phyloP scores from a whole-genome alignment of 2,888 invertebrate species.

The Lysandra coridon region DNA sequence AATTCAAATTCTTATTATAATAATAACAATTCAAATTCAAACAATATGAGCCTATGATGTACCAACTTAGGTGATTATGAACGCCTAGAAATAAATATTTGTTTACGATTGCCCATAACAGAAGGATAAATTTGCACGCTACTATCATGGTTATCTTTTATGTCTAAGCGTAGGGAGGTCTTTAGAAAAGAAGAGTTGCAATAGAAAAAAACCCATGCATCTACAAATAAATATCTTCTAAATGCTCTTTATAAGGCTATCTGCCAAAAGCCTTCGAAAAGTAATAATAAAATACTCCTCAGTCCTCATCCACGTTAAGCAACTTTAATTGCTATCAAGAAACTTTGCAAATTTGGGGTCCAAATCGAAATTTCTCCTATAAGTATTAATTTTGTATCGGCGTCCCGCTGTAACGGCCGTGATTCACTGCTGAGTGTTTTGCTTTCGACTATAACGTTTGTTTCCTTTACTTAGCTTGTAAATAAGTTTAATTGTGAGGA shows the following conservation, averaged over 20 bases:
- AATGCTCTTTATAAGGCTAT: background rate
- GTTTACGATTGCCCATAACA: too few species aligned
- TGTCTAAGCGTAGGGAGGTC: too few species aligned
- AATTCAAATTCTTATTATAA: too few species aligned
- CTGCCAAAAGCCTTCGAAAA: background rate
- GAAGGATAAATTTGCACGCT: too few species aligned
- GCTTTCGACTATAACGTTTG: background rate
- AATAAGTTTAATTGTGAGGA: background rate
- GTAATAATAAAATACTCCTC: conserved; percentile 11
- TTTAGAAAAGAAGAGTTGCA: too few species aligned
- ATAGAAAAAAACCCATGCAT: background rate
- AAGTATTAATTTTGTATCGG: conserved; percentile 80
- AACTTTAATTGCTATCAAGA: conserved; percentile 77
- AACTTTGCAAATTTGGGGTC: conserved; percentile 72
- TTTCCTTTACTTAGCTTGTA: background rate
- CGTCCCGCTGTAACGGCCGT: conserved; percentile 47
- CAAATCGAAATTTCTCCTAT: conserved; percentile 80
- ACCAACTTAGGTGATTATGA: too few species aligned
- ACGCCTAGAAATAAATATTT: too few species aligned
- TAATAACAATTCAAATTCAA: too few species aligned
- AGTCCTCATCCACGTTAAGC: conserved; percentile 18
- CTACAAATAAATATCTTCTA: background rate
- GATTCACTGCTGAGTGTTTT: background rate
- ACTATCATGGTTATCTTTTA: too few species aligned
- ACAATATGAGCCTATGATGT: too few species aligned